A percentile compares a stretch with the other conserved stretches of the same genome.
Conservation (phyloP, 2,888 invertebrate genomes). For the Cataglyphis altisquamis region DNA sequence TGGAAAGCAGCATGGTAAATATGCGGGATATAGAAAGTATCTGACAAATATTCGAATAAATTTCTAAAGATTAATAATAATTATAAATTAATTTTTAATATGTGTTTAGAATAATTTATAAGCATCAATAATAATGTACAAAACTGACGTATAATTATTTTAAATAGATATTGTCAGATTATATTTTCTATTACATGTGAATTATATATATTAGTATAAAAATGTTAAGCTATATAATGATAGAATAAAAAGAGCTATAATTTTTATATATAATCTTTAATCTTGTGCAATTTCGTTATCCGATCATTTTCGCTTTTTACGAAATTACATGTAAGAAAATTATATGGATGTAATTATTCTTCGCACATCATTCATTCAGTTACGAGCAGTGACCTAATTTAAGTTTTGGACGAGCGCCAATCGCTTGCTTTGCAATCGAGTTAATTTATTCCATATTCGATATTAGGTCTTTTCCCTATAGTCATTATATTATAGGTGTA, state of each 20-base stretch:
- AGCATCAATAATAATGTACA: neutral
- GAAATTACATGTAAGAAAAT: slow-evolving; percentile 27
- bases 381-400: slow-evolving; percentile 61
- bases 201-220: slow-evolving; percentile 17
- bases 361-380: slow-evolving; percentile 5
- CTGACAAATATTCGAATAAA: neutral
- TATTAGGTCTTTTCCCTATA: slow-evolving; percentile 35
- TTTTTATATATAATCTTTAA: neutral
- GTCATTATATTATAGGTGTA: slow-evolving; percentile 37
- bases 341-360: neutral
- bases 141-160: neutral
- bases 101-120: slow-evolving; percentile 5
- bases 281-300: neutral
- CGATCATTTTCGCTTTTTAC: neutral
- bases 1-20: neutral
- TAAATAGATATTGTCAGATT: neutral
- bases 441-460: slow-evolving; percentile 57
- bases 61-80: neutral
- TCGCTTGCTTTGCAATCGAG: slow-evolving; percentile 55
- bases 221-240: neutral
- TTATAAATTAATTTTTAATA: slow-evolving; percentile 4
- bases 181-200: neutral
- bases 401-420: slow-evolving; percentile 57
- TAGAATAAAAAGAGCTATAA: neutral
- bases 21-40: slow-evolving; percentile 11